phyloP scores from a whole-genome alignment of 23 tunicate species.

The Diplosoma virens region DNA sequence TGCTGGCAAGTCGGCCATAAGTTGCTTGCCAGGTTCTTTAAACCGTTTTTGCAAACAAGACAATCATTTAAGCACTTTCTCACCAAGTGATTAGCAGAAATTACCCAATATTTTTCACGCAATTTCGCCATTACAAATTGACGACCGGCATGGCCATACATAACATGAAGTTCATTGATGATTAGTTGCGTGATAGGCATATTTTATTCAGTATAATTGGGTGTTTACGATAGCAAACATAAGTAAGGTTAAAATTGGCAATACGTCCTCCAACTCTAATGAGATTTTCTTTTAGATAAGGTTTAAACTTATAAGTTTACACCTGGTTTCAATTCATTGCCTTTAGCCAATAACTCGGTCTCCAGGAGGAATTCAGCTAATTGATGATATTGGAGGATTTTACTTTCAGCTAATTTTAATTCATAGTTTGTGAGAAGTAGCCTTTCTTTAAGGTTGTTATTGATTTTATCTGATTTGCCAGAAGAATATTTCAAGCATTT shows the following conservation, averaged over 20 bases:
- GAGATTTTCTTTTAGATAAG: too few species aligned
- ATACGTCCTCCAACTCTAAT: too few species aligned
- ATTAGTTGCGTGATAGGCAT: not conserved
- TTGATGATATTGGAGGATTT: too few species aligned
- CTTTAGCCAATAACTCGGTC: not conserved
- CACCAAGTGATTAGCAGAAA: not conserved
- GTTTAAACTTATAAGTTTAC: not conserved
- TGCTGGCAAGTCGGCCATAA: not conserved
- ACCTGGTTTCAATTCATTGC: not conserved
- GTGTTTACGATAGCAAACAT: not conserved
- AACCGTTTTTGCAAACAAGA: too few species aligned
- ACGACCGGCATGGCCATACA: not conserved
- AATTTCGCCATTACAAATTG: not conserved
- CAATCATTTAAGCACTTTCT: too few species aligned
- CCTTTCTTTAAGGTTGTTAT: too few species aligned
- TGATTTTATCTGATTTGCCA: too few species aligned
- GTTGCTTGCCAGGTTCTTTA: too few species aligned
- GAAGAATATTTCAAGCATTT: too few species aligned
- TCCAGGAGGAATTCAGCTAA: not conserved
- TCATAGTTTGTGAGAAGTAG: too few species aligned
- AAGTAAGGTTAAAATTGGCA: not conserved
- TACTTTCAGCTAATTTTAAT: too few species aligned
- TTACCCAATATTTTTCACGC: too few species aligned
- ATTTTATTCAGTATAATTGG: not conserved
- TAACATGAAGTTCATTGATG: not conserved